A percentile compares a stretch with the other conserved stretches of the same genome.
These are phyloP conservation scores for Macquaria ambigua DNA, from an alignment of 2,113 vertebrate genomes.

Conservation along the genomic window DNA sequence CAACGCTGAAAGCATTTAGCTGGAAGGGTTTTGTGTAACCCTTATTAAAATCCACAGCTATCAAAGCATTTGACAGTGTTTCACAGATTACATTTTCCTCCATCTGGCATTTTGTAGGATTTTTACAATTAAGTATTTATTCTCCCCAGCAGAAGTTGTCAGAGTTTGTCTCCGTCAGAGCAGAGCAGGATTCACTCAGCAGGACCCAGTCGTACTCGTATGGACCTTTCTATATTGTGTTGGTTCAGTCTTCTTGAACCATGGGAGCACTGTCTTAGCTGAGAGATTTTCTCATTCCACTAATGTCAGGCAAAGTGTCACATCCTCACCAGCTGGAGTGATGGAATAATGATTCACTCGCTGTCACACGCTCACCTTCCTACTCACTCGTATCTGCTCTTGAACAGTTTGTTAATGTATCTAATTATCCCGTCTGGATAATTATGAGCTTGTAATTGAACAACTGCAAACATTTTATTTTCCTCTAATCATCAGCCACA, in stretches of 20 bases:
- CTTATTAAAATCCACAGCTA: conserved; percentile 1
- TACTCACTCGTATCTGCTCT: conserved; percentile 53
- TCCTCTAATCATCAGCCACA: background rate
- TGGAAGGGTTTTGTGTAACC: conserved; percentile 12
- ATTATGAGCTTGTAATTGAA: conserved; percentile 51
- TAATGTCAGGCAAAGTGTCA: conserved; percentile 65
- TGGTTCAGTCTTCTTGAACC: conserved; percentile 8
- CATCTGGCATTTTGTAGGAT: conserved; percentile 26
- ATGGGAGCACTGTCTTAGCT: background rate
- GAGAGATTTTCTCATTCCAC: conserved; percentile 58
- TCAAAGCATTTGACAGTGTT: conserved; percentile 51
- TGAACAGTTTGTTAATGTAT: conserved; percentile 52
- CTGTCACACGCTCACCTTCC: conserved; percentile 67
- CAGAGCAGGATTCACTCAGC: background rate
- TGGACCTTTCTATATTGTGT: background rate
- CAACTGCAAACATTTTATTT: conserved; percentile 47
- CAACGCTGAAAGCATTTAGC: conserved; percentile 8
- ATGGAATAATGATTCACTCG: conserved; percentile 65
- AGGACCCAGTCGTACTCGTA: background rate
- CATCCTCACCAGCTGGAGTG: conserved; percentile 74
- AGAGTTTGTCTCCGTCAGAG: conserved; percentile 43
- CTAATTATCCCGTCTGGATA: conserved; percentile 50
- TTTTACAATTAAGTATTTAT: conserved; percentile 61
- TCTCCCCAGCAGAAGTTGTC: conserved; percentile 26
- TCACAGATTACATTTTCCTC: conserved; percentile 44